phyloP scores from a whole-genome alignment of 2,797 vertebrate species.

The Zalophus californianus region DNA sequence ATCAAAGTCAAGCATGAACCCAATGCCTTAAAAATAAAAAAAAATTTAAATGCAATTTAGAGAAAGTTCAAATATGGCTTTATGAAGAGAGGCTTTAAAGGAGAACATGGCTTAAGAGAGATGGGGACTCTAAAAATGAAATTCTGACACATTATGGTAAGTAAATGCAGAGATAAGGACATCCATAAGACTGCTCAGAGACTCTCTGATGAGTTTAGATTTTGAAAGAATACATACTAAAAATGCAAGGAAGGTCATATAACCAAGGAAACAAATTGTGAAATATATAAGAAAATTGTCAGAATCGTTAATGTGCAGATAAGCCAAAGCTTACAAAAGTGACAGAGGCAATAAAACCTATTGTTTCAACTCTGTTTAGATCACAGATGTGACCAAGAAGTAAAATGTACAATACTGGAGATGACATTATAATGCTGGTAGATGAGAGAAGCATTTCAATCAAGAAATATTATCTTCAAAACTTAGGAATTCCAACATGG shows the following conservation, averaged over 20 bases:
- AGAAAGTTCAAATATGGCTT: slow-evolving; percentile 23
- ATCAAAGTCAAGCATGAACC: neutral
- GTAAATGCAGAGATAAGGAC: neutral
- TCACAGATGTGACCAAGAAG: slow-evolving; percentile 24
- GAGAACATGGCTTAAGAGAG: neutral
- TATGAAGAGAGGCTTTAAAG: neutral
- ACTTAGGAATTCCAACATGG: neutral
- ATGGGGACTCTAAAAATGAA: neutral
- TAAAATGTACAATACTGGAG: neutral
- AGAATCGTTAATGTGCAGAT: slow-evolving; percentile 57
- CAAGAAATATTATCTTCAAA: slow-evolving; percentile 56
- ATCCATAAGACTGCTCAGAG: neutral
- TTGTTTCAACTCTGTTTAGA: slow-evolving; percentile 41
- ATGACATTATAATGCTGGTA: neutral
- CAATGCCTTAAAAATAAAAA: neutral
- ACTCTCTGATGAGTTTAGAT: slow-evolving; percentile 10
- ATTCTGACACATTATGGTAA: neutral
- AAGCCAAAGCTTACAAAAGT: slow-evolving; percentile 68
- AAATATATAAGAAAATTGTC: slow-evolving; percentile 75
- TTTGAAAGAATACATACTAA: slow-evolving; percentile 24
- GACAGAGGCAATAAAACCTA: slow-evolving; percentile 70
- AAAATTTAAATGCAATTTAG: neutral
- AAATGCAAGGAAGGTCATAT: neutral
- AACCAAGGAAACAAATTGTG: slow-evolving; percentile 52
- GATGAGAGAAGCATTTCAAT: slow-evolving; percentile 50